Evolutionary conservation across 2,797 vertebrate species (phyloP).

Genomic region (Gallinago solitaria): DNA sequence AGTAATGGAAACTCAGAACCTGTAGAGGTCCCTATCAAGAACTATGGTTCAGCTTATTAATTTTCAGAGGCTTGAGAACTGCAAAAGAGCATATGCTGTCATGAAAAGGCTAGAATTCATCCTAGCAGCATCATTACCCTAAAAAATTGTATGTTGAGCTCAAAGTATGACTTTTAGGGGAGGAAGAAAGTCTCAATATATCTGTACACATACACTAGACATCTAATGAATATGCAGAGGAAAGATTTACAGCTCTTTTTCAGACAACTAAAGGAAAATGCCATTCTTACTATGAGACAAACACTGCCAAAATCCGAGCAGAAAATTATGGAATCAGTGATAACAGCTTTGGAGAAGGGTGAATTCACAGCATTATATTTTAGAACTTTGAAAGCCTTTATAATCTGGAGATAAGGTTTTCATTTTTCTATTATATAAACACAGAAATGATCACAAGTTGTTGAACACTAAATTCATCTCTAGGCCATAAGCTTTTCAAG

Average conservation of each 20-base stretch:
- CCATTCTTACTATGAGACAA: background rate
- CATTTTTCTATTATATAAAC: background rate
- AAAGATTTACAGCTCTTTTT: background rate
- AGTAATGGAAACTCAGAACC: background rate
- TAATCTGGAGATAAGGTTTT: background rate
- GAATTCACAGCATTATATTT: background rate
- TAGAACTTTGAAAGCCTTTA: background rate
- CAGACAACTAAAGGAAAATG: background rate
- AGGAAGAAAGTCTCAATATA: background rate
- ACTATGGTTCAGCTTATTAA: background rate
- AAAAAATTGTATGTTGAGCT: background rate
- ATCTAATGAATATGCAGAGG: background rate
- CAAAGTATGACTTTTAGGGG: background rate
- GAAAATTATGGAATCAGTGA: background rate
- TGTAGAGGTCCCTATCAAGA: background rate
- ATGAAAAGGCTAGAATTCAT: background rate
- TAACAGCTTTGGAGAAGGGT: background rate
- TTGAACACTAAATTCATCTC: background rate
- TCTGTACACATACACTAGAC: background rate
- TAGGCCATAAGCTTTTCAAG: background rate
- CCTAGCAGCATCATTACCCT: background rate
- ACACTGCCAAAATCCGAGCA: background rate
- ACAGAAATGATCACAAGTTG: background rate
- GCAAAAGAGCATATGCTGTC: background rate
- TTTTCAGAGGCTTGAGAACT: background rate